Evolutionary conservation across 1,140 invertebrate species (phyloP), one percentile per base, ranked within the genome.

Genomic region (Sitophilus oryzae): DNA sequence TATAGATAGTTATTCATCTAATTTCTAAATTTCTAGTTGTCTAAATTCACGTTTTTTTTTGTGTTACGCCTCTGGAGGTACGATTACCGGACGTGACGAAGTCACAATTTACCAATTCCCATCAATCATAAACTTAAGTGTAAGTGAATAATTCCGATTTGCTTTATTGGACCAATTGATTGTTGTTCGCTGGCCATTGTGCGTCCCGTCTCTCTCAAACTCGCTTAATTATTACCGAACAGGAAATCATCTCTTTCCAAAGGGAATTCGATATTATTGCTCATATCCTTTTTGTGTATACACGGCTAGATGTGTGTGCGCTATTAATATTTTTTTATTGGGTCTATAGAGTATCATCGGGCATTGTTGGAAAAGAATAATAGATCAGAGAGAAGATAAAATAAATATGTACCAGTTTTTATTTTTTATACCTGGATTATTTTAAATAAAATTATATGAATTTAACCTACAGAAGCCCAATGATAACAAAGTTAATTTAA

Each of bases 111-210:
- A 65, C 66, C 66, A 66, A 68, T 68, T 56, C 53, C 46, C 66
- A 68, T 68, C 66, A 68, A 68, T 68, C 66, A 68, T 66, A 65
- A 66, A 68, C 66, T 68, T 68, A 68, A 65, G 60, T 66, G 62
- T 61, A 62, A 66, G 63, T 64, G 64, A 67, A 67, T 67, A 65
- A 66, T 63, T 56, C 53, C 51, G 53, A 56, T 56, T 60, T 61
- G 60, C 60, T 67, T 67, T 66, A 67, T 56, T 56, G 53, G 53
- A 49, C 65, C 65, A 66, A 66, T 66, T 66, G 65, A 66, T 66
- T 66, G 59, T 64, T 58, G 59, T 59, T 61, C 59, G 56, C 51
- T 61, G 59, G 22, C 50, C 56, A 61, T 61, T 61, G 60, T 61
- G 48, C 36, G 3, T 34, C 40, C 25, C 25, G 37, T 57, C 59